Base-by-base conservation (phyloP, 2,888 invertebrate genomes). In the Nephrotoma appendiculata region DNA sequence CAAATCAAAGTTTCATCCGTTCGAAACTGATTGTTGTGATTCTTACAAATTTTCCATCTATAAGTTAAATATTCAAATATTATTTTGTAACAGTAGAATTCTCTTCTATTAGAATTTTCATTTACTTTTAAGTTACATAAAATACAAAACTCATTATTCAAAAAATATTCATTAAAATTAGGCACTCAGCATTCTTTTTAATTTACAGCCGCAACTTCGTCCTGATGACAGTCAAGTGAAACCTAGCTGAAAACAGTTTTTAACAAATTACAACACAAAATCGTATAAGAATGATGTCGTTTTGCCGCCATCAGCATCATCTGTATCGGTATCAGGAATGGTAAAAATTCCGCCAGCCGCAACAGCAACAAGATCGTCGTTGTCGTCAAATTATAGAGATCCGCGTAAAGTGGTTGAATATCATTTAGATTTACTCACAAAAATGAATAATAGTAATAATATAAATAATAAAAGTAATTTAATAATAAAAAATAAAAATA, bases 201-300 rank as follows among this genome's bases (percentile, higher is more conserved):
- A 71, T 71, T 71, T 71, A 85, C 89, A 91, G 91, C 91, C 91
- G 89, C 91, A 91, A 89, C 89, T 91, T 91, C 91, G 91, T 88
- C 91, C 91, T 88, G 88, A 91, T 89, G 91, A 91, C 90, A 91
- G 90, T 89, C 90, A 91, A 88, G 90, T 90, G 88, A 91, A 91
- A 91, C 89, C 90, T 89, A 91, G 91, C 91, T 91, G 91, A 91
- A 91, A 91, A 90, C 57, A 86, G 42, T 41, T 86, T 57, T 15
- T 41, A 52, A 42, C 42, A 57, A 86, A 41, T 42, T 15, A 84
- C 84, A 43, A 84, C 5, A 12, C 1, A 41, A 41, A 43, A 41
- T 71, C 52, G 0, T 52, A 15, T 15, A 52, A 52, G 15, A 52
- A 52, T 52, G 52, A 52, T 52, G 15, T 52, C 15, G 52, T n/a